Base-by-base conservation (phyloP, 2,888 invertebrate genomes). In the Geophilus truncorum region DNA sequence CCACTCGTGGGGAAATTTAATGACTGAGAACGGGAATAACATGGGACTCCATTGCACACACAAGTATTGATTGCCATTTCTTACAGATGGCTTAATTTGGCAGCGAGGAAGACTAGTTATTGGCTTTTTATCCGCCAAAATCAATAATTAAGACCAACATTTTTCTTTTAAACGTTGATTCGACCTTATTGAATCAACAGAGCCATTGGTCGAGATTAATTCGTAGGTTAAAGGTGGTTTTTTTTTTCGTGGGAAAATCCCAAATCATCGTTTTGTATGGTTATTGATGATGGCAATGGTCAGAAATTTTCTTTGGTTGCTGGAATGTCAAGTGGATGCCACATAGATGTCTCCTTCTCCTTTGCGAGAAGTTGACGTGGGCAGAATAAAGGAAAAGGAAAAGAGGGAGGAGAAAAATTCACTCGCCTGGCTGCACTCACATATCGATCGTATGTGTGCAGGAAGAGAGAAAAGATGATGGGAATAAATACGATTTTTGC, bases 1-100 rank as follows among this genome's bases (percentile, higher is more conserved):
- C 70, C 70, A 70, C 70, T 70, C 70, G 70, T 70, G 23, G 70
- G 70, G 70, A 28, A 70, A 70, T 70, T 70, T 70, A 70, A 70
- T 70, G 70, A 70, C 70, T 25, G 70, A 70, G 70, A 70, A 70
- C 70, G 70, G 70, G 70, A 70, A 70, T 70, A 70, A 70, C 70
- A 70, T 25, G 70, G 70, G 70, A 70, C 70, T 70, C 70, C 70
- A 70, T 70, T 70, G 70, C 70, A 70, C 70, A 45, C 45, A 70
- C 70, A 25, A 70, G 70, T 70, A 70, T 70, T 70, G 70, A 70
- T 70, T 70, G 70, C 70, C 70, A 70, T 70, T 70, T 70, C 70
- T 70, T 70, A 70, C 70, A 70, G 70, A 70, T 70, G 70, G 70
- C 70, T 70, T 70, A 70, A 70, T 70, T 70, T 70, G 70, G 70